Conservation (phyloP, 2,888 invertebrate genomes). For the Catocala sponsa region DNA sequence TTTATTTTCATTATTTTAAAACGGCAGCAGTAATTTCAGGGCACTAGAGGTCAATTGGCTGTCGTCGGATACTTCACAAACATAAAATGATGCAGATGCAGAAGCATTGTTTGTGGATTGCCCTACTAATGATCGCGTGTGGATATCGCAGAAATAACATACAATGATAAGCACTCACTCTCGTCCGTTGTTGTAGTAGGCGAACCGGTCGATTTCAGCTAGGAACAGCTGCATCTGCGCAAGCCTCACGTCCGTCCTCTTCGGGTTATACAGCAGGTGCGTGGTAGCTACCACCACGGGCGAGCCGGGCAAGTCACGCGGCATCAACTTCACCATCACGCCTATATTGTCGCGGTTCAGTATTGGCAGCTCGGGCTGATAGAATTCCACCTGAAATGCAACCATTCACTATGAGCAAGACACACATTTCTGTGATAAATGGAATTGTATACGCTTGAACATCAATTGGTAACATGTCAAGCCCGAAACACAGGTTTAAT, state of each 20-base stretch:
- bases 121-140: too few species aligned
- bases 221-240: slow-evolving; percentile 95
- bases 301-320: slow-evolving; percentile 79
- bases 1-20: too few species aligned
- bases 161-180: slow-evolving; percentile 56
- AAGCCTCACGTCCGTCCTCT: slow-evolving; percentile 95
- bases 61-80: too few species aligned
- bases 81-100: too few species aligned
- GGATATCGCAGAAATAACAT: not conserved
- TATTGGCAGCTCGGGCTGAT: slow-evolving; percentile 88
- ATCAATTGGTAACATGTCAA: too few species aligned
- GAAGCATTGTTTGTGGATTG: too few species aligned
- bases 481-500: not conserved
- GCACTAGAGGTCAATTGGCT: too few species aligned
- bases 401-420: not conserved
- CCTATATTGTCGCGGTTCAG: slow-evolving; percentile 96
- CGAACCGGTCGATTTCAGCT: slow-evolving; percentile 94
- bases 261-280: slow-evolving; percentile 97
- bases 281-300: slow-evolving; percentile 96
- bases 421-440: too few species aligned
- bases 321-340: slow-evolving; percentile 91
- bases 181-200: slow-evolving; percentile 79
- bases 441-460: too few species aligned
- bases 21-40: too few species aligned
- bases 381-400: slow-evolving; percentile 89